phyloP scores from a whole-genome alignment of 2,888 invertebrate species.

The Harpagoxenus sublaevis region DNA sequence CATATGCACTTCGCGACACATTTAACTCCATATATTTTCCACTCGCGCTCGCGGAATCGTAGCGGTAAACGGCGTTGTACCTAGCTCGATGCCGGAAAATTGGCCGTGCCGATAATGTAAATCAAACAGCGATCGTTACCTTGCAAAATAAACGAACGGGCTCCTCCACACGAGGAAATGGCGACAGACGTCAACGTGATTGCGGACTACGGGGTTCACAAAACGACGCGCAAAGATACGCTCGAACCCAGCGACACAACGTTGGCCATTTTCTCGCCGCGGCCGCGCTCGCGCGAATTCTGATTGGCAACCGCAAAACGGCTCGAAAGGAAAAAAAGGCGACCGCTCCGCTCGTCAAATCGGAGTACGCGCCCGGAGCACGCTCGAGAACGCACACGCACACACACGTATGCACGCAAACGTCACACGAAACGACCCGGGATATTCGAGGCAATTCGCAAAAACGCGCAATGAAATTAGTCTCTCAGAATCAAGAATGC shows the following conservation, averaged over 20 bases:
- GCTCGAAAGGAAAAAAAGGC: conserved; percentile 74
- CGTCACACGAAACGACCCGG: not conserved
- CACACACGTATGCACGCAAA: not conserved
- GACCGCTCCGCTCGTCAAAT: conserved; percentile 62
- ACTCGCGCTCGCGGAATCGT: conserved; percentile 40
- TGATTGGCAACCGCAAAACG: conserved; percentile 82
- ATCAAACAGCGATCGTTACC: conserved; percentile 63
- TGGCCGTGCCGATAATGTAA: not conserved
- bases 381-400: conserved; percentile 58
- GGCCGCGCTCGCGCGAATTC: conserved; percentile 81
- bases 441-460: not conserved
- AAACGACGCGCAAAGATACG: conserved; percentile 93
- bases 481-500: not conserved
- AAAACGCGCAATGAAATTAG: not conserved
- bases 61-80: not conserved
- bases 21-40: conserved; percentile 53
- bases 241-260: conserved; percentile 86
- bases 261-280: conserved; percentile 84
- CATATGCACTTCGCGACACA: conserved; percentile 61
- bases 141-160: conserved; percentile 73
- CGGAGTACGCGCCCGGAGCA: conserved; percentile 65
- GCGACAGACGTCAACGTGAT: conserved; percentile 90
- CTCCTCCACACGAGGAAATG: conserved; percentile 87
- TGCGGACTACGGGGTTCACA: conserved; percentile 90
- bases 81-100: not conserved